These are phyloP conservation scores for Prunella strophiata DNA, from an alignment of 2,797 vertebrate genomes.

Conservation along the genomic window DNA sequence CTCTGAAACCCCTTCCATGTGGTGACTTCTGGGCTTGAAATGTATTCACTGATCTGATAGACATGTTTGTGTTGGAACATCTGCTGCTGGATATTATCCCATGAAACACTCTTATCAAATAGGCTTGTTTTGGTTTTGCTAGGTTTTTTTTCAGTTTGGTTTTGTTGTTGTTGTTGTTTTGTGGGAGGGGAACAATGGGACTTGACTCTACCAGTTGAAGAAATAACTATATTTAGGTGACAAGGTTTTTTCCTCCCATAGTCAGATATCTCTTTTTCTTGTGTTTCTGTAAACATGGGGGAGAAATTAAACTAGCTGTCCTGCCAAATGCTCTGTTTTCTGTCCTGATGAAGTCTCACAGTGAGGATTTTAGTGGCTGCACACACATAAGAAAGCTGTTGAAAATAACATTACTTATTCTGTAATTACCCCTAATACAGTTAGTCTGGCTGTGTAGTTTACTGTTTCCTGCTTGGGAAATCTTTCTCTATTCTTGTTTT, in stretches of 20 bases:
- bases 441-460: conserved; percentile 44
- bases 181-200: neutral
- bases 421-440: conserved; percentile 6
- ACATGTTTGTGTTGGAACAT: conserved; percentile 45
- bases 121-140: neutral
- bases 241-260: neutral
- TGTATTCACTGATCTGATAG: conserved; percentile 52
- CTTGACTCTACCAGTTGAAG: conserved; percentile 14
- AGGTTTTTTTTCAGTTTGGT: neutral
- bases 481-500: conserved; percentile 26
- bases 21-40: conserved; percentile 53
- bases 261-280: neutral
- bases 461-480: conserved; percentile 23
- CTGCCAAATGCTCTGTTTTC: conserved; percentile 54
- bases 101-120: conserved; percentile 29
- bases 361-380: conserved; percentile 41
- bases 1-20: conserved; percentile 32
- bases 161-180: neutral
- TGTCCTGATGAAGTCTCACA: conserved; percentile 37
- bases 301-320: conserved; percentile 47
- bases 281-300: conserved; percentile 36
- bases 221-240: conserved; percentile 28
- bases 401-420: conserved; percentile 42
- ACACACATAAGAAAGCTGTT: conserved; percentile 25
- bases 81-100: conserved; percentile 55